phyloP scores from a whole-genome alignment of 2,113 vertebrate genomes.

The Microcebus lehilahytsara region DNA sequence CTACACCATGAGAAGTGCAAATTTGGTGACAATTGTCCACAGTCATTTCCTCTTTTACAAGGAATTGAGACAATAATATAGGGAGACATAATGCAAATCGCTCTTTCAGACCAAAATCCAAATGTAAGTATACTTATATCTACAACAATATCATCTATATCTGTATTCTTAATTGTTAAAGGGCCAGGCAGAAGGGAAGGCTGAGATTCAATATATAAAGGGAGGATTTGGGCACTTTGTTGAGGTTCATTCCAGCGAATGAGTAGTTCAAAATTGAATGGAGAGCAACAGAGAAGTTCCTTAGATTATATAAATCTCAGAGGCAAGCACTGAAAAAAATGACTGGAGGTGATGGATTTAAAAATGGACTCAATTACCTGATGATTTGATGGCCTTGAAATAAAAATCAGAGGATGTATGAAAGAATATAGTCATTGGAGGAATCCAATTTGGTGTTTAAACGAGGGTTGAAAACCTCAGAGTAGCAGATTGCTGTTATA shows the following conservation, averaged over 20 bases:
- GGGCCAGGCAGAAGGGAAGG: not conserved
- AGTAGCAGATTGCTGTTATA: constrained; percentile 63
- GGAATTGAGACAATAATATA: not conserved
- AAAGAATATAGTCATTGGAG: constrained; percentile 59
- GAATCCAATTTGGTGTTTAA: constrained; percentile 68
- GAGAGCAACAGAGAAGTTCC: not conserved
- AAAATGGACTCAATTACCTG: constrained; percentile 74
- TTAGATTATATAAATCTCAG: constrained; percentile 40
- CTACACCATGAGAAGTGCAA: not conserved
- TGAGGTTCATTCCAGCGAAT: not conserved
- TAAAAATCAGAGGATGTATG: constrained; percentile 71
- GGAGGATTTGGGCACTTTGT: not conserved
- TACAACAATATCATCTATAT: too few relatives aligned
- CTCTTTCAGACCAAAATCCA: not conserved
- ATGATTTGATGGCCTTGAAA: constrained; percentile 67
- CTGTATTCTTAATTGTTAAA: not conserved
- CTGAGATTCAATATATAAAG: not conserved
- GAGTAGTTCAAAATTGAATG: constrained; percentile 11
- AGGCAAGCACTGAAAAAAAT: constrained; percentile 51
- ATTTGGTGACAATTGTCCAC: not conserved
- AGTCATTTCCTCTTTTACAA: not conserved
- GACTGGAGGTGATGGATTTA: constrained; percentile 64
- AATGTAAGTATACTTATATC: not conserved
- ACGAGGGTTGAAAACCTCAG: constrained; percentile 39
- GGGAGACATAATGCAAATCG: not conserved